These are phyloP conservation scores for Limonius californicus DNA, from an alignment of 1,140 invertebrate genomes.

Conservation along the genomic window DNA sequence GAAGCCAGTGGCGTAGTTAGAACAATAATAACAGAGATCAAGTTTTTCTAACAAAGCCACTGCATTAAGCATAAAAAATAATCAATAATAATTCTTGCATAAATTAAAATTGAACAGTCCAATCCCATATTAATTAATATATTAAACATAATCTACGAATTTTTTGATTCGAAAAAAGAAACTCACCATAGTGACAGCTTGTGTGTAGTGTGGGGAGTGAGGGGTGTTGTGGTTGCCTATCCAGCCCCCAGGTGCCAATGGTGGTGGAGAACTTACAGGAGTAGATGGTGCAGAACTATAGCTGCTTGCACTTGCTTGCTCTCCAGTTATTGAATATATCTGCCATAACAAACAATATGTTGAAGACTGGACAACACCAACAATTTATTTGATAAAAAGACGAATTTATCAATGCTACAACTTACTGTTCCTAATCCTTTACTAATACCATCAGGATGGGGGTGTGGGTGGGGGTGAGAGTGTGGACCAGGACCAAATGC, in stretches of 20 bases:
- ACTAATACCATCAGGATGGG: constrained; percentile 68
- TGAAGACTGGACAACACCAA: no score
- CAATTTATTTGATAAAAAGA: neutral
- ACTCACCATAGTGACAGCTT: constrained; percentile 49
- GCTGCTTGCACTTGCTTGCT: constrained; percentile 83
- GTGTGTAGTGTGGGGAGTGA: constrained; percentile 54
- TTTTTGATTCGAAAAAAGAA: neutral
- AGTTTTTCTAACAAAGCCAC: no score
- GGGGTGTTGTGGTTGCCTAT: constrained; percentile 50
- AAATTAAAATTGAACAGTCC: no score
- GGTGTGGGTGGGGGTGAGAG: constrained; percentile 51
- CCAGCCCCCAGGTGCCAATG: constrained; percentile 60
- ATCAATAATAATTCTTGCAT: no score
- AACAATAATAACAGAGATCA: no score
- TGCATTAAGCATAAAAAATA: neutral
- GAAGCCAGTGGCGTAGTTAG: no score
- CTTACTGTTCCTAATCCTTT: constrained; percentile 75
- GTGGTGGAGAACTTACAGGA: constrained; percentile 76
- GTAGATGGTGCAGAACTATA: constrained; percentile 90
- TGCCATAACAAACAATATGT: no score
- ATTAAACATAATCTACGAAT: no score
- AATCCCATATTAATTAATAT: no score
- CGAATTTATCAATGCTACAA: constrained; percentile 6
- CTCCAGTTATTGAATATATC: constrained; percentile 73
- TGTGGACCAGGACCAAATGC: constrained; percentile 54